phyloP scores from a whole-genome alignment of 1,140 invertebrate species.

The Eurosta solidaginis region DNA sequence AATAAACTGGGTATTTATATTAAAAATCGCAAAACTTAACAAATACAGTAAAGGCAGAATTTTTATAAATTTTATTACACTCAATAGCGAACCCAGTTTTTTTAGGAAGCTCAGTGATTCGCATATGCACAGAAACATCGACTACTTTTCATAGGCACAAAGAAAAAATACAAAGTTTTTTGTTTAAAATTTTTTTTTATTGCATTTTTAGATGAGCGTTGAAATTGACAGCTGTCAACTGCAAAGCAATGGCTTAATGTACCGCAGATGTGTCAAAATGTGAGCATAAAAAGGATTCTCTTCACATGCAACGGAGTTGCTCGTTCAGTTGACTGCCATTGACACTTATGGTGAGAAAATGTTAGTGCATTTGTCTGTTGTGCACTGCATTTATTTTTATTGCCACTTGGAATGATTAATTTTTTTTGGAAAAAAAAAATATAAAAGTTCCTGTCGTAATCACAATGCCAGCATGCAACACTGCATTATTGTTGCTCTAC shows the following conservation, averaged over 20 bases:
- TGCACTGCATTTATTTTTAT: conserved; percentile 19
- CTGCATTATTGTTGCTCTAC: background rate
- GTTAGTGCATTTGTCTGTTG: background rate
- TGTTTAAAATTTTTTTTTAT: background rate
- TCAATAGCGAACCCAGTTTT: background rate
- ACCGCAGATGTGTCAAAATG: conserved; percentile 7
- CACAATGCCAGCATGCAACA: background rate
- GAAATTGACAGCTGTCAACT: conserved; percentile 8
- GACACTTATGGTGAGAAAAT: background rate
- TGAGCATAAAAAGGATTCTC: background rate
- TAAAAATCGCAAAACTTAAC: background rate
- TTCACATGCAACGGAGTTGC: background rate
- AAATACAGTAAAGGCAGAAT: no score
- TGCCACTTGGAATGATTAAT: conserved; percentile 9
- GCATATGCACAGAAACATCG: background rate
- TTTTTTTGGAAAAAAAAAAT: no score
- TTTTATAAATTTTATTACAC: background rate
- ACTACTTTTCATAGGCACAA: background rate
- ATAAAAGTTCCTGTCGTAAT: background rate
- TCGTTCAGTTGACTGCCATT: background rate
- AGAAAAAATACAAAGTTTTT: background rate
- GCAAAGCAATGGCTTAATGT: conserved; percentile 20
- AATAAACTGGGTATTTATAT: background rate
- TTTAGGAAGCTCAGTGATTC: background rate
- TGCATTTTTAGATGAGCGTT: background rate